Base-by-base conservation (phyloP, 2,888 invertebrate genomes). In the Heliconius cydno region DNA sequence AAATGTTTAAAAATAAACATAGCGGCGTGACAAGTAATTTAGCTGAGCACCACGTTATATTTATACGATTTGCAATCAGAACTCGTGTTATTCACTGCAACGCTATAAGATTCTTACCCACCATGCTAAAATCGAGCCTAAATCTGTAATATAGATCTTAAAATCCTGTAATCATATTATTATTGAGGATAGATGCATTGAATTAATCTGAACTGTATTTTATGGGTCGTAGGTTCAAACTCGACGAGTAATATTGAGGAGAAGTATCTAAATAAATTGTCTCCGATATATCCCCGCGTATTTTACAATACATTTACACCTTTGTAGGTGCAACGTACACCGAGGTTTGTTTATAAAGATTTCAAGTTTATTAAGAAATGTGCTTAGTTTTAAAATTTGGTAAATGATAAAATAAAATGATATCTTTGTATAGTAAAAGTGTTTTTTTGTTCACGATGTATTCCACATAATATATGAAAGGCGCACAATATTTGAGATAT, bases 221-320 rank as follows among this genome's bases (percentile, higher is more conserved):
- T 57, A 57, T 57, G 57, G 34, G 34, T 2, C 2, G n/a, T 76
- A 70, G 65, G 84, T 85, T 82, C 71, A 52, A 82, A 81, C 86
- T 76, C 86, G 30, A 73, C n/a, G 82, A n/a, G 65, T 19, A 28
- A 30, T 9, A 12, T 3, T 25, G 22, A 30, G 46, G 79, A 77
- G 84, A 84, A 85, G 87, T 86, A 85, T 87, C 89, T 86, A 89
- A 90, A 93, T 93, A 92, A 92, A 92, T 92, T 92, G 92, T 93
- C 92, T 87, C 89, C 90, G 89, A 91, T 91, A 90, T 88, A 91
- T 90, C 90, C 88, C 88, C 87, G 88, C 88, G 91, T 92, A 92
- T 92, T 91, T 92, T 90, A 91, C 90, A 88, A 86, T 85, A 89
- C 91, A 88, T 92, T 92, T 92, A 92, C 93, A 92, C 92, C 91